Evolutionary conservation across 2,797 vertebrate species (phyloP).

Genomic region (Acipenser oxyrinchus): DNA sequence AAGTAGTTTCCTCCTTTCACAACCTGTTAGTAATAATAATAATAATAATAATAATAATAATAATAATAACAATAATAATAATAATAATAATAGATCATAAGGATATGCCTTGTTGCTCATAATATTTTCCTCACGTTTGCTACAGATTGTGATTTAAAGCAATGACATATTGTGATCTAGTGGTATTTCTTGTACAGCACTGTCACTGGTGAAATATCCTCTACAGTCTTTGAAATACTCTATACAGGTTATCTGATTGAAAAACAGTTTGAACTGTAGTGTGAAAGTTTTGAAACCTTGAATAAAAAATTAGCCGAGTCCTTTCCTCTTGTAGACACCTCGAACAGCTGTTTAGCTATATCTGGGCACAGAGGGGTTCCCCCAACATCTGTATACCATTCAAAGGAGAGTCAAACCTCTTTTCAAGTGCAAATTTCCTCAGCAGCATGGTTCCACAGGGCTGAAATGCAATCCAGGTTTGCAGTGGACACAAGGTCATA

Average conservation of each 20-base stretch:
- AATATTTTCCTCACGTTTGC: too few species aligned
- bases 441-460: constrained; percentile 18
- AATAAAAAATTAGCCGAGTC: constrained; percentile 11
- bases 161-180: too few species aligned
- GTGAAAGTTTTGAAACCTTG: neutral
- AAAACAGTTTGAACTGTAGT: constrained; percentile 13
- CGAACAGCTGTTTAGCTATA: constrained; percentile 25
- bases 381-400: constrained; percentile 32
- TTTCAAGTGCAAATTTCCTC: constrained; percentile 26
- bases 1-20: too few species aligned
- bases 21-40: too few species aligned
- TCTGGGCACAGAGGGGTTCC: constrained; percentile 8
- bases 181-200: neutral
- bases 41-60: too few species aligned
- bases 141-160: too few species aligned
- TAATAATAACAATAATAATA: too few species aligned
- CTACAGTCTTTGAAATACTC: neutral
- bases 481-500: constrained; percentile 2
- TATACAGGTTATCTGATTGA: constrained; percentile 8
- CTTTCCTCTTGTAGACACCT: constrained; percentile 11
- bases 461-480: constrained; percentile 18
- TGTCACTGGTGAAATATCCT: neutral
- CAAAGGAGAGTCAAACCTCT: constrained; percentile 11
- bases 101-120: too few species aligned
- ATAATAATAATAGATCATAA: too few species aligned